Conservation (phyloP, 1,140 invertebrate genomes). For the Drosophila asahinai region DNA sequence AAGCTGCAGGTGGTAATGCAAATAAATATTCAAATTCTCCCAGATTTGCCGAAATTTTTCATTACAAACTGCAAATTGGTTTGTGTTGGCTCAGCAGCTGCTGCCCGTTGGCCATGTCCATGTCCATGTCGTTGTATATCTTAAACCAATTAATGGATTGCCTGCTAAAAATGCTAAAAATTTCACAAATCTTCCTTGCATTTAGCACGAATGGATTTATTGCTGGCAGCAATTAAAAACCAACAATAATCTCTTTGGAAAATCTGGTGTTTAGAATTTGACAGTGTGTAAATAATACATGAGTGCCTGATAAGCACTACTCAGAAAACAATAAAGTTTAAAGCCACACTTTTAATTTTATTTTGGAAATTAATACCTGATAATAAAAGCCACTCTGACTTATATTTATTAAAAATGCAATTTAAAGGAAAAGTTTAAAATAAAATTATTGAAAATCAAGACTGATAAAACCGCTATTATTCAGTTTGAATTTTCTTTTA, state of each 20-base stretch:
- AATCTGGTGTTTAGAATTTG: slow-evolving; percentile 15
- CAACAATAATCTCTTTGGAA: background rate
- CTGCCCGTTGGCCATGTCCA: slow-evolving; percentile 42
- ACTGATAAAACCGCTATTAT: too few species aligned
- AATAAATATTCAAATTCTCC: slow-evolving; percentile 66
- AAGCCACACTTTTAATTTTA: too few species aligned
- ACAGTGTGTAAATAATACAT: background rate
- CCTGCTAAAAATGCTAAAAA: slow-evolving; percentile 37
- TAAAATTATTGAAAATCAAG: too few species aligned
- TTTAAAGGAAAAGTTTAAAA: background rate
- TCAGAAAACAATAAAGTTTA: too few species aligned
- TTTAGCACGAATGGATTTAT: slow-evolving; percentile 26
- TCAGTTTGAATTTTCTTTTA: too few species aligned
- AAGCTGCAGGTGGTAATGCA: slow-evolving; percentile 50
- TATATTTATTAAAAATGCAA: too few species aligned
- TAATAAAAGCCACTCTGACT: too few species aligned
- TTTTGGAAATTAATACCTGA: too few species aligned
- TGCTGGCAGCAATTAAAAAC: slow-evolving; percentile 3
- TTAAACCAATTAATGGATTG: slow-evolving; percentile 51
- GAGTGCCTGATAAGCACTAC: background rate
- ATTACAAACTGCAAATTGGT: slow-evolving; percentile 79
- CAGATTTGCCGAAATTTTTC: slow-evolving; percentile 70
- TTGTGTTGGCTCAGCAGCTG: slow-evolving; percentile 57
- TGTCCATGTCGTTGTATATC: slow-evolving; percentile 33
- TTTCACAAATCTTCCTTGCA: slow-evolving; percentile 35